Conservation (phyloP, 2,113 vertebrate genomes). For the Calyptommatus sinebrachiatus region DNA sequence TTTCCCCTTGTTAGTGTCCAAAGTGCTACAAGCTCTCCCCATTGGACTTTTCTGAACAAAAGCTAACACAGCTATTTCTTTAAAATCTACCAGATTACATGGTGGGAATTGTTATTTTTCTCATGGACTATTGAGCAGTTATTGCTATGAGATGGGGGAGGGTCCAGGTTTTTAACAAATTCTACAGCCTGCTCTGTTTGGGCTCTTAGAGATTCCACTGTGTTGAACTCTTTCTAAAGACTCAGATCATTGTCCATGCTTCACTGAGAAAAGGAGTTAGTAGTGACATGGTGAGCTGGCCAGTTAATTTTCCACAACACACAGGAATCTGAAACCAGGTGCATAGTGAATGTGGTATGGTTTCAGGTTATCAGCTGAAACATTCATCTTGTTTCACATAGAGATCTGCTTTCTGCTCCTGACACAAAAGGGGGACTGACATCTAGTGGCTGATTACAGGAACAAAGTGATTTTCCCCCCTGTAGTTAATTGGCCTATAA, state of each 20-base stretch:
- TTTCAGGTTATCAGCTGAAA: constrained; percentile 30
- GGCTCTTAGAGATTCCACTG: neutral
- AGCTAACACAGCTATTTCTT: no score
- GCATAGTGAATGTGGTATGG: neutral
- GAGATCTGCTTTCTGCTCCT: neutral
- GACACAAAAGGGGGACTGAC: constrained; percentile 20
- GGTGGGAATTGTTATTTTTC: neutral
- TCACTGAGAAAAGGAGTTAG: neutral
- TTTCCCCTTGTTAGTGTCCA: no score
- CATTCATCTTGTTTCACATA: rapidly evolving
- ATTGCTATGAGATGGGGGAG: neutral
- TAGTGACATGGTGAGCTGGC: neutral
- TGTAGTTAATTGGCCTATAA: no score
- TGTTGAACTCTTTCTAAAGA: neutral
- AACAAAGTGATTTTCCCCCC: neutral
- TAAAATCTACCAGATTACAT: no score
- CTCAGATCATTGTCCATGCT: neutral
- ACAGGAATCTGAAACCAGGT: neutral
- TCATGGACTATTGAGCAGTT: neutral
- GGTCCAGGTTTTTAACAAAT: neutral
- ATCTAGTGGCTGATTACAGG: constrained; percentile 22
- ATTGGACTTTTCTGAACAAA: no score
- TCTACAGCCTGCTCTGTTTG: neutral
- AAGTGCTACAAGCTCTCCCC: no score
- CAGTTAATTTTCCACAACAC: constrained; percentile 11